Evolutionary conservation across 2,113 vertebrate genomes (phyloP).

Genomic region (Bubo bubo): DNA sequence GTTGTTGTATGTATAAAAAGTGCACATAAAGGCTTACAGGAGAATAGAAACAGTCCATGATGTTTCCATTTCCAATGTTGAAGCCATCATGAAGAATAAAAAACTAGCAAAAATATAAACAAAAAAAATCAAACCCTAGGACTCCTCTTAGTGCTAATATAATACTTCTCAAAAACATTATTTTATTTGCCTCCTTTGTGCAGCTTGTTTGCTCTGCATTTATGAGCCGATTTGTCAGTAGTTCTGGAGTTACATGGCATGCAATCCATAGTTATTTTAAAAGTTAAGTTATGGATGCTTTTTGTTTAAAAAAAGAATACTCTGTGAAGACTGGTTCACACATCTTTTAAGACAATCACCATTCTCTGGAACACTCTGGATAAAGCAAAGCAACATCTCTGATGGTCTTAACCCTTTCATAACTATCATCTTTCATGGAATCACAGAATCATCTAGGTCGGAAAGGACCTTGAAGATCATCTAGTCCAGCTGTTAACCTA

Average conservation of each 20-base stretch:
- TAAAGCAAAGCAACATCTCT: background rate
- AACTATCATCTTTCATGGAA: background rate
- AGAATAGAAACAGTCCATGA: background rate
- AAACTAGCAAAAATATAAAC: background rate
- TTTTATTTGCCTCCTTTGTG: background rate
- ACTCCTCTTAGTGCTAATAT: background rate
- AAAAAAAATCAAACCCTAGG: background rate
- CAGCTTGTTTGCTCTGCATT: background rate
- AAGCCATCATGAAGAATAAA: background rate
- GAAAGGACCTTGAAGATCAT: too few species aligned
- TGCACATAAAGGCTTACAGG: background rate
- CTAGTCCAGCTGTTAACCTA: too few species aligned
- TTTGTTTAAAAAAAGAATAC: background rate
- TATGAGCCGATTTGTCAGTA: background rate
- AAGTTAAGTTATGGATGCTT: background rate
- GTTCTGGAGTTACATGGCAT: background rate
- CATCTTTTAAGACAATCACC: background rate
- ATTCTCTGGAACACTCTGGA: background rate
- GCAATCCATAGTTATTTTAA: background rate
- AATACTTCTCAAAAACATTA: background rate
- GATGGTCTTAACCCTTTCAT: background rate
- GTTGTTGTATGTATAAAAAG: background rate
- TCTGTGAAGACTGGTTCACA: background rate
- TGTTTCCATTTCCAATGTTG: background rate
- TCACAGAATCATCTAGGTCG: too few species aligned